Conservation (phyloP, 2,888 invertebrate genomes). For the Linnaemya vulpina region DNA sequence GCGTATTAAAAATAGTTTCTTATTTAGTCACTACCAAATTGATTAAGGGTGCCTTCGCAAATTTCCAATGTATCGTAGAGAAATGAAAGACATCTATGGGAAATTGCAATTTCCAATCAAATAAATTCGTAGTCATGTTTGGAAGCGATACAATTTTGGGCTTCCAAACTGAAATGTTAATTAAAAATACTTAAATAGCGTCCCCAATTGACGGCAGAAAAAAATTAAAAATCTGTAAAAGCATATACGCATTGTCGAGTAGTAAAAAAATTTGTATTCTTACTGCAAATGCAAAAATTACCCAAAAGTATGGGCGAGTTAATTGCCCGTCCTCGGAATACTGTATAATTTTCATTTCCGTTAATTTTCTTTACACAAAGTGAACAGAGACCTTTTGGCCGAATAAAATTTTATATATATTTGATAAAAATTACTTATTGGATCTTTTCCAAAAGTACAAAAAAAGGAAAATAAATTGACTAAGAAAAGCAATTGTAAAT, state of each 20-base stretch:
- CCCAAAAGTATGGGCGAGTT: no score
- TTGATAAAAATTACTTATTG: constrained; percentile 31
- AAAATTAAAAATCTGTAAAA: no score
- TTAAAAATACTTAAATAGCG: no score
- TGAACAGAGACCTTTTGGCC: not conserved
- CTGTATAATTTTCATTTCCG: not conserved
- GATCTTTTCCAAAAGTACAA: constrained; percentile 44
- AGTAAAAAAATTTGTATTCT: no score
- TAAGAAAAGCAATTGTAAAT: constrained; percentile 45
- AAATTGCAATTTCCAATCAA: constrained; percentile 1
- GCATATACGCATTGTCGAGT: no score
- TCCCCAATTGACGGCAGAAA: no score
- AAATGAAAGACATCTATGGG: not conserved
- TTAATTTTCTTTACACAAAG: constrained; percentile 11
- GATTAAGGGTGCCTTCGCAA: not conserved
- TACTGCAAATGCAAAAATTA: no score
- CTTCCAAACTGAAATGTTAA: no score
- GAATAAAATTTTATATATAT: not conserved
- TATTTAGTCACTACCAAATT: no score
- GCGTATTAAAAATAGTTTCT: no score
- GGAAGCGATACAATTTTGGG: no score
- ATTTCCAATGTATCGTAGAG: not conserved
- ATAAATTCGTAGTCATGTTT: not conserved
- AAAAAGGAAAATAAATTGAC: constrained; percentile 24
- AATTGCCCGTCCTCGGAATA: no score